Evolutionary conservation across 2,113 vertebrate species (phyloP).

Genomic region (Nycticorax nycticorax): DNA sequence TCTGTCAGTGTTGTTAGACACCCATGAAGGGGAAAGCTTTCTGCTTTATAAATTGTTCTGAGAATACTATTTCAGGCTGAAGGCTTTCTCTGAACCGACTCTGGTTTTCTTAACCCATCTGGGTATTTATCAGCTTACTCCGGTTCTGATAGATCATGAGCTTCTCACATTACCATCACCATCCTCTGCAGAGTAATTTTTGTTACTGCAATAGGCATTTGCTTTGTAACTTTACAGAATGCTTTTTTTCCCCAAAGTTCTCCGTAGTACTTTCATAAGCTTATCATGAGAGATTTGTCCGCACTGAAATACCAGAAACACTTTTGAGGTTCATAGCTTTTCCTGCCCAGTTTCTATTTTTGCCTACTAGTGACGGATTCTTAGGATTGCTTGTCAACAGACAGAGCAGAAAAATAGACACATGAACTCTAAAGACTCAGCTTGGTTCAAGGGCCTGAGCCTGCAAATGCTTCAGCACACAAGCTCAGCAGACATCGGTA

Average conservation of each 20-base stretch:
- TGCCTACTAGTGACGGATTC: slow-evolving; percentile 7
- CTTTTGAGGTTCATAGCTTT: slow-evolving; percentile 16
- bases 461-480: not conserved
- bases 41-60: not conserved
- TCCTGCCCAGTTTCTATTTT: slow-evolving; percentile 20
- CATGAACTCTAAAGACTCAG: not conserved
- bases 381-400: slow-evolving; percentile 5
- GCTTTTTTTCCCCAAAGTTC: not conserved
- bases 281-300: not conserved
- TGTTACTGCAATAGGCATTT: not conserved
- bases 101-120: not conserved
- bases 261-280: not conserved
- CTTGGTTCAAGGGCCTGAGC: not conserved
- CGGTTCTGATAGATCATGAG: not conserved
- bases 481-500: not conserved
- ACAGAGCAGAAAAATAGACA: not conserved
- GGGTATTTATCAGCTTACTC: not conserved
- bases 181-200: not conserved
- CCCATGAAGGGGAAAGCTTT: not conserved
- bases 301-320: not conserved
- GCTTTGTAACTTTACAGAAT: not conserved
- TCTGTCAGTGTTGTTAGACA: not conserved
- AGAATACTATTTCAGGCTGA: not conserved
- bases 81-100: not conserved
- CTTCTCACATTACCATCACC: not conserved